phyloP scores from a whole-genome alignment of 2,888 invertebrate genomes.

The Dicycla oo region DNA sequence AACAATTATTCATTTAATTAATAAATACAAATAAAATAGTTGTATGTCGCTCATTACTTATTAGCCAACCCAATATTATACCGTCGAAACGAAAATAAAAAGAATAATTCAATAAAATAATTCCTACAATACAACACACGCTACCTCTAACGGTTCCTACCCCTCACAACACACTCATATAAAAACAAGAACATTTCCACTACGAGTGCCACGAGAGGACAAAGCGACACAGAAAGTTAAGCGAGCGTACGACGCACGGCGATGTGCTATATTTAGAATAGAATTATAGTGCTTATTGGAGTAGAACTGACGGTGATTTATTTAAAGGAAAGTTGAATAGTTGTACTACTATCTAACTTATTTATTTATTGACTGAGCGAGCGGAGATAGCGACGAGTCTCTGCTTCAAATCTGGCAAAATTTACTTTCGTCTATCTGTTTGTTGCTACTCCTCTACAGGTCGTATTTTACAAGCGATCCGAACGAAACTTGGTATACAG shows the following conservation, averaged over 20 bases:
- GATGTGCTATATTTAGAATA: constrained; percentile 38
- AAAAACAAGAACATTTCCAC: constrained; percentile 49
- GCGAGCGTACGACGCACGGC: constrained; percentile 38
- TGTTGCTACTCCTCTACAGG: no score
- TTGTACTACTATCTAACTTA: background rate
- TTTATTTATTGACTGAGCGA: no score
- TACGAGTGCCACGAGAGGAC: constrained; percentile 5
- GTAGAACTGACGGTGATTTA: background rate
- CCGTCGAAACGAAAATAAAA: no score
- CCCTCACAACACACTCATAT: constrained; percentile 28
- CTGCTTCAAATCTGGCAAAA: no score
- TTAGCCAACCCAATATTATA: no score
- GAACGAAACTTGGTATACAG: no score
- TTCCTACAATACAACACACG: background rate
- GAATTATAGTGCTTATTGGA: constrained; percentile 10
- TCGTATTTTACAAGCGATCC: no score
- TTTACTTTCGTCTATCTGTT: no score
- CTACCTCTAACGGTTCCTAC: background rate
- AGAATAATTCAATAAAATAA: background rate
- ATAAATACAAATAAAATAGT: no score
- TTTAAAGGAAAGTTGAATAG: background rate
- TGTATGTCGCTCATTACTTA: no score
- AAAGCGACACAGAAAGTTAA: constrained; percentile 49
- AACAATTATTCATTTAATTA: no score
- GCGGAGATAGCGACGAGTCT: no score